Evolutionary conservation across 2,797 vertebrate species (phyloP).

Genomic region (Malacoctenus gilli): DNA sequence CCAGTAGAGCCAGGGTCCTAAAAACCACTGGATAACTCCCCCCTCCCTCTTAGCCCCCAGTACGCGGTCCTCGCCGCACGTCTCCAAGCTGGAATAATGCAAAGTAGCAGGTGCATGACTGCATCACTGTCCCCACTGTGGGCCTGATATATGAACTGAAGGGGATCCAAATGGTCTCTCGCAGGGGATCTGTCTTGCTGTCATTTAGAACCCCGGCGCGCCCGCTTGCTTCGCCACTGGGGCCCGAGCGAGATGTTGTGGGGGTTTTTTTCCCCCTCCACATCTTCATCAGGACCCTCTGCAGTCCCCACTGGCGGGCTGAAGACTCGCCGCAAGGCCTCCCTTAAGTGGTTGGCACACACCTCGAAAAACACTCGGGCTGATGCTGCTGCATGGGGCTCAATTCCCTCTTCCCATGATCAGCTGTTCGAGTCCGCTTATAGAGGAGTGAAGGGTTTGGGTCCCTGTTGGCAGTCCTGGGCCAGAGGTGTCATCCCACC

Average conservation of each 20-base stretch:
- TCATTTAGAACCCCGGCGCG: conserved; percentile 47
- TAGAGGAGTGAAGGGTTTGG: conserved; percentile 27
- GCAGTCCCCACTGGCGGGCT: conserved; percentile 50
- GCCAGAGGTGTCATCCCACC: too few relatives aligned
- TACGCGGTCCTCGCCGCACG: conserved; percentile 28
- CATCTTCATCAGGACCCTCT: conserved; percentile 54
- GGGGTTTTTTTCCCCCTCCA: too few relatives aligned
- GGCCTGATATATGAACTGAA: conserved; percentile 51
- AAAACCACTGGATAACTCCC: conserved; percentile 29
- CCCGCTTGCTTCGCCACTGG: conserved; percentile 44
- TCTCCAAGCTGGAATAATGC: conserved; percentile 34
- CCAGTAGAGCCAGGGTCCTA: conserved; percentile 14
- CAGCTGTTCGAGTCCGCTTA: conserved; percentile 27
- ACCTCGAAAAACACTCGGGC: conserved; percentile 46
- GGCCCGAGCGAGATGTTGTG: conserved; percentile 43
- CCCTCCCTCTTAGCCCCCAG: too few relatives aligned
- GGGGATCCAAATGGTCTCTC: conserved; percentile 51
- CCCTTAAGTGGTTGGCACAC: conserved; percentile 51
- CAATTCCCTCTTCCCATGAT: conserved; percentile 40
- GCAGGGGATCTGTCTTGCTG: conserved; percentile 50
- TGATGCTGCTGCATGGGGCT: conserved; percentile 47
- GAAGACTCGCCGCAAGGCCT: conserved; percentile 57
- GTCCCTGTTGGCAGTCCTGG: conserved; percentile 3
- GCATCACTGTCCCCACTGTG: conserved; percentile 35
- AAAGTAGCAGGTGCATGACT: conserved; percentile 48